Percentiles rank a stretch among this genome's conserved stretches.
Evolutionary conservation across 2,797 vertebrate genomes (phyloP).

Genomic region (Helicolenus hilgendorfi): DNA sequence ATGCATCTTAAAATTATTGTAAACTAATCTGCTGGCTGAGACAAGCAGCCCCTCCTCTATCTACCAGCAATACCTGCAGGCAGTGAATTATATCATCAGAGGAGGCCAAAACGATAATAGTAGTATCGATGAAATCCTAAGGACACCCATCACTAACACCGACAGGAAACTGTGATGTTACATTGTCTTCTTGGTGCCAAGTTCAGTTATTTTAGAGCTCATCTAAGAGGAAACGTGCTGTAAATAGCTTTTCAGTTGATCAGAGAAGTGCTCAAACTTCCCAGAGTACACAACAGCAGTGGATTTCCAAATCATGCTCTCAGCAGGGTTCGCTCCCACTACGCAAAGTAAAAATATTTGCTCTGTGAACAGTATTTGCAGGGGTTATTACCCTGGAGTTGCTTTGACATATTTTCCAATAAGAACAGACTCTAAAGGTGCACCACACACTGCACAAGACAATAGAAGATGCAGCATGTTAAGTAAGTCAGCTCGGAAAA

Average conservation of each 20-base stretch:
- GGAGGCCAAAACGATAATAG: too few relatives aligned
- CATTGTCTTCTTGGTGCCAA: background rate
- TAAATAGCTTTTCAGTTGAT: constrained; percentile 38
- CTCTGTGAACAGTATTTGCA: constrained; percentile 13
- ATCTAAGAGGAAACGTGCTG: background rate
- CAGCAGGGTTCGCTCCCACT: constrained; percentile 30
- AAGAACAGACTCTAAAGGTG: constrained; percentile 30
- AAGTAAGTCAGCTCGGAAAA: constrained; percentile 6
- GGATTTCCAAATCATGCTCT: constrained; percentile 16
- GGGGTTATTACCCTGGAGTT: constrained; percentile 38
- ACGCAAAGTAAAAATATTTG: constrained; percentile 49
- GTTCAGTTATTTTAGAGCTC: constrained; percentile 6
- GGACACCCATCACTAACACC: too few relatives aligned
- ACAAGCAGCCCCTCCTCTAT: too few relatives aligned
- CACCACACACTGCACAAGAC: background rate
- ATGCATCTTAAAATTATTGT: too few relatives aligned
- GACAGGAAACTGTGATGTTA: background rate
- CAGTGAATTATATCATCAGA: too few relatives aligned
- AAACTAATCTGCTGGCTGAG: too few relatives aligned
- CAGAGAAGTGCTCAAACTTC: constrained; percentile 27
- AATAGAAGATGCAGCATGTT: constrained; percentile 13
- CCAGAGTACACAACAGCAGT: constrained; percentile 23
- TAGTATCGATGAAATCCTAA: too few relatives aligned
- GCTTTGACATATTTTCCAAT: constrained; percentile 34
- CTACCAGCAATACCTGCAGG: too few relatives aligned